phyloP scores from a whole-genome alignment of 2,113 vertebrate species.

The Alouatta palliata region DNA sequence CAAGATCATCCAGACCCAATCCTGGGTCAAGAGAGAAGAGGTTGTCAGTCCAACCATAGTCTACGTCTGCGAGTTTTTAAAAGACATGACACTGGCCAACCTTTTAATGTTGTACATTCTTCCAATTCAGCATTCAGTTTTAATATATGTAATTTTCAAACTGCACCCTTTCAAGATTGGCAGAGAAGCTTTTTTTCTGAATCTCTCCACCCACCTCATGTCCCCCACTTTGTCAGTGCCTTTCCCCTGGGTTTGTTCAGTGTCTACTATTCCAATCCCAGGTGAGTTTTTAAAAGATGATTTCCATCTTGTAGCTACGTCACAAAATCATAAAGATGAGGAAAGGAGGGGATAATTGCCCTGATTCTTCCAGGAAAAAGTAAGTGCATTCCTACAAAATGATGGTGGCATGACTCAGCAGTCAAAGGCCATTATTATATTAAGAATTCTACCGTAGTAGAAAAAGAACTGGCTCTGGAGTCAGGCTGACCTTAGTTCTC shows the following conservation, averaged over 20 bases:
- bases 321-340: conserved; percentile 1
- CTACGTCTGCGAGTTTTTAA: not conserved
- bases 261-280: not conserved
- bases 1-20: not conserved
- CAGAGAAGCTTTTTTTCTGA: not conserved
- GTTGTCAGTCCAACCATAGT: not conserved
- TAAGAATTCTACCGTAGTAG: not conserved
- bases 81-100: not conserved
- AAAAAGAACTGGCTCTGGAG: not conserved
- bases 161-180: not conserved
- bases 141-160: not conserved
- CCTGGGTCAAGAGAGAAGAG: not conserved
- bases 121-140: not conserved
- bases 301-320: not conserved
- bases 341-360: too few relatives aligned
- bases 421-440: not conserved
- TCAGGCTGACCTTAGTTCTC: not conserved
- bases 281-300: not conserved
- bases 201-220: not conserved
- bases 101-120: not conserved
- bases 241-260: not conserved
- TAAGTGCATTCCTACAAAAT: not conserved
- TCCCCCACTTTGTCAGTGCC: not conserved
- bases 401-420: not conserved
- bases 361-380: not conserved